A percentile compares a stretch with the other conserved stretches of the same genome.
phyloP scores from a whole-genome alignment of 1,140 invertebrate species.

The Drosophila truncata region DNA sequence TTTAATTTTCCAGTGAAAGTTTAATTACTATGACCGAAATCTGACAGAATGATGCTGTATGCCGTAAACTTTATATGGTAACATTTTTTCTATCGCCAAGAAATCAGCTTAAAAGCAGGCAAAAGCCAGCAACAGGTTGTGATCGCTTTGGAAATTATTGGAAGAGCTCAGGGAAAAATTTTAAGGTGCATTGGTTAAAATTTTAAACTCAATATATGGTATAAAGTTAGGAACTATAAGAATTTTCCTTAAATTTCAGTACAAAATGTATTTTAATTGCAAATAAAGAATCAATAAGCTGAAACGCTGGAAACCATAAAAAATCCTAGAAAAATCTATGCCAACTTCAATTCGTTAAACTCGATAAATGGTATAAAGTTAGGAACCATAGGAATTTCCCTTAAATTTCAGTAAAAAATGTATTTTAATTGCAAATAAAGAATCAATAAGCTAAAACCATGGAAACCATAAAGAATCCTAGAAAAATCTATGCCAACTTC shows the following conservation, averaged over 20 bases:
- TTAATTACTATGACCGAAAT: constrained; percentile 50
- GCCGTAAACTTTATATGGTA: constrained; percentile 14
- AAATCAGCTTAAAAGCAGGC: not conserved
- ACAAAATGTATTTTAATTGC: not conserved
- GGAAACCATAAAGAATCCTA: no score
- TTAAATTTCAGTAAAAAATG: no score
- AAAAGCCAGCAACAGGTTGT: constrained; percentile 1
- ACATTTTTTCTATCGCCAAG: constrained; percentile 2
- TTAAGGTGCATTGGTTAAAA: not conserved
- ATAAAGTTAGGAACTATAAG: not conserved
- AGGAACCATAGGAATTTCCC: no score
- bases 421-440: not conserved
- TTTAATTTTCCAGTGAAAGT: constrained; percentile 34
- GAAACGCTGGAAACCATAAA: no score
- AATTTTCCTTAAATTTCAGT: no score
- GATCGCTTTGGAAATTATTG: not conserved
- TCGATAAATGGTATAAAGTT: no score
- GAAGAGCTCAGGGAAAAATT: not conserved
- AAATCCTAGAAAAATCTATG: not conserved
- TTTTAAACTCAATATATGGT: no score
- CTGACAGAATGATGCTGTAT: constrained; percentile 26
- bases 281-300: no score
- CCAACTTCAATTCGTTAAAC: no score
- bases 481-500: not conserved
- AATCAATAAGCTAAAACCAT: no score